Percentiles rank a stretch among this genome's conserved stretches.
These are phyloP conservation scores for Pristionchus exspectatus DNA, from an alignment of 2,888 invertebrate species.

Conservation along the genomic window DNA sequence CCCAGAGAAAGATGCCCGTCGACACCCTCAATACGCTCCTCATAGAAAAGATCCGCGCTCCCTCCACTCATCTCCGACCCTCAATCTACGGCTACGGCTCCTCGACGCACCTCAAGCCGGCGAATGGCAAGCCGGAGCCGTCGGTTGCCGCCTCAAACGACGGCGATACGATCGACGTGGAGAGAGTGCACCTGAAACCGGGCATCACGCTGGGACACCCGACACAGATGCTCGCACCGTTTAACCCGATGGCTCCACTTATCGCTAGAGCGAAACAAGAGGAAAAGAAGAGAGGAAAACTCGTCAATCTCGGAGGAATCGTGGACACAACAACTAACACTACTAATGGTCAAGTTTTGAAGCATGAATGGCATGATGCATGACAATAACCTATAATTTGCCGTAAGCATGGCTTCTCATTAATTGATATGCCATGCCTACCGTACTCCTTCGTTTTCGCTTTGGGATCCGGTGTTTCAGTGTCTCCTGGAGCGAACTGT, in stretches of 20 bases:
- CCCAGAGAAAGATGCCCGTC: slow-evolving; percentile 1
- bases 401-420: neutral
- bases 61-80: neutral
- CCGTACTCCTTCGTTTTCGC: slow-evolving; percentile 7
- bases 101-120: slow-evolving; percentile 43
- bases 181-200: neutral
- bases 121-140: neutral
- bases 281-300: neutral
- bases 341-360: slow-evolving; percentile 50
- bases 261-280: neutral
- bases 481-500: slow-evolving; percentile 70
- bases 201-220: slow-evolving; percentile 31
- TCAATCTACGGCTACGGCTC: neutral
- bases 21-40: neutral
- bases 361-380: slow-evolving; percentile 22
- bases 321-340: slow-evolving; percentile 45
- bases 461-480: slow-evolving; percentile 40
- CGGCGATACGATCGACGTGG: neutral
- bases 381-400: neutral
- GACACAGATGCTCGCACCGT: neutral
- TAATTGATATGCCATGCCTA: neutral
- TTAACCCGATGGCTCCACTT: slow-evolving; percentile 17
- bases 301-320: neutral
- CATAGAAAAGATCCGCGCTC: slow-evolving; percentile 15
- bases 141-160: neutral